Evolutionary conservation across 2,888 invertebrate species (phyloP).

Genomic region (Microctonus aethiopoides): DNA sequence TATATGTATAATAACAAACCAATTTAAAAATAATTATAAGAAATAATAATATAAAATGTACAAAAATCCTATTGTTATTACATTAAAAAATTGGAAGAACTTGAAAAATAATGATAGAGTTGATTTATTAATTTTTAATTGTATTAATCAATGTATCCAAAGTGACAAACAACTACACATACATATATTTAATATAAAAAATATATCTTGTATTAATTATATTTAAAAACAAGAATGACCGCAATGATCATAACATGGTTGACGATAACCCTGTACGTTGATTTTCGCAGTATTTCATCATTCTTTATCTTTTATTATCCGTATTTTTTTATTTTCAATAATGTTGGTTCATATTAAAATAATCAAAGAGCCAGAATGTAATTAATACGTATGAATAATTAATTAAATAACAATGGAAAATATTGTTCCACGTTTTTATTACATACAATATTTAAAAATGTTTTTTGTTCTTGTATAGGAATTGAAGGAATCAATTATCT

Average conservation of each 20-base stretch:
- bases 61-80: too few species aligned
- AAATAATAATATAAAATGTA: too few species aligned
- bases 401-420: not conserved
- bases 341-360: too few species aligned
- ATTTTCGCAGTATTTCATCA: not conserved
- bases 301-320: not conserved
- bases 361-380: not conserved
- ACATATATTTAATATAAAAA: too few species aligned
- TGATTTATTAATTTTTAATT: too few species aligned
- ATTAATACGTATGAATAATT: not conserved
- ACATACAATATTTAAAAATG: not conserved
- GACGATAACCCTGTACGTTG: not conserved
- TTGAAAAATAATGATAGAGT: too few species aligned
- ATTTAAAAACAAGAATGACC: not conserved
- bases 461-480: not conserved
- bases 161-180: too few species aligned
- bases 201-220: not conserved
- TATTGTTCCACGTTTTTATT: not conserved
- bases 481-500: conserved; percentile 54
- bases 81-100: too few species aligned
- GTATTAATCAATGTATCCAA: too few species aligned
- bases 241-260: not conserved
- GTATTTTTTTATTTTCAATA: not conserved
- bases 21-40: too few species aligned
- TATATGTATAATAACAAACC: too few species aligned